These are phyloP conservation scores for Pseudolycoriella hygida DNA, from an alignment of 2,888 invertebrate genomes.

Conservation along the genomic window DNA sequence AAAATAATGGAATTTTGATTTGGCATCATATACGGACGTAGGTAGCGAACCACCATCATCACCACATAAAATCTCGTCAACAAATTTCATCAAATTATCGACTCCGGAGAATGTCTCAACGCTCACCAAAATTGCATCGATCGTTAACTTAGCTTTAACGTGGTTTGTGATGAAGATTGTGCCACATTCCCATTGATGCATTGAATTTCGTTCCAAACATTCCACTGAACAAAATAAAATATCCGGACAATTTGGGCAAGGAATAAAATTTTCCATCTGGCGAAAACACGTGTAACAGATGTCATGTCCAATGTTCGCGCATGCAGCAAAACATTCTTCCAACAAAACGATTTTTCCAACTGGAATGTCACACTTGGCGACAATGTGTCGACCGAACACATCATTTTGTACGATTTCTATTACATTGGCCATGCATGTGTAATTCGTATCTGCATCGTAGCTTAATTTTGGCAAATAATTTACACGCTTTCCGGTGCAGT, in stretches of 20 bases:
- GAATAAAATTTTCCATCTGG: not conserved
- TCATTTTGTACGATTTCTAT: constrained; percentile 37
- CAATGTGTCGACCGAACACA: constrained; percentile 49
- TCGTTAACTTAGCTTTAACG: not conserved
- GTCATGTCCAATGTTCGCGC: not conserved
- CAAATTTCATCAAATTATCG: no score
- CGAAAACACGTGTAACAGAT: not conserved
- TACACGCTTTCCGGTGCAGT: no score
- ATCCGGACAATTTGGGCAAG: not conserved
- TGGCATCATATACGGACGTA: not conserved
- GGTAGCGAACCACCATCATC: no score
- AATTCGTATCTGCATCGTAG: constrained; percentile 23
- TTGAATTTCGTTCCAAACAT: not conserved
- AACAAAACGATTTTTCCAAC: constrained; percentile 65
- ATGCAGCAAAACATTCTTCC: constrained; percentile 12
- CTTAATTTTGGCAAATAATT: not conserved
- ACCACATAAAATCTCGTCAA: no score
- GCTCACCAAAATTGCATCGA: no score
- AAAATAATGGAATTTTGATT: not conserved
- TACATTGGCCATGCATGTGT: constrained; percentile 44
- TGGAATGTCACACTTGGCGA: constrained; percentile 43
- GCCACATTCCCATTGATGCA: not conserved
- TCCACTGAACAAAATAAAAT: not conserved
- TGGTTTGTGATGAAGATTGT: not conserved
- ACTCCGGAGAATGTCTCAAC: no score